These are phyloP conservation scores for Drosophila ficusphila DNA, from an alignment of 1,140 invertebrate species.

Conservation along the genomic window DNA sequence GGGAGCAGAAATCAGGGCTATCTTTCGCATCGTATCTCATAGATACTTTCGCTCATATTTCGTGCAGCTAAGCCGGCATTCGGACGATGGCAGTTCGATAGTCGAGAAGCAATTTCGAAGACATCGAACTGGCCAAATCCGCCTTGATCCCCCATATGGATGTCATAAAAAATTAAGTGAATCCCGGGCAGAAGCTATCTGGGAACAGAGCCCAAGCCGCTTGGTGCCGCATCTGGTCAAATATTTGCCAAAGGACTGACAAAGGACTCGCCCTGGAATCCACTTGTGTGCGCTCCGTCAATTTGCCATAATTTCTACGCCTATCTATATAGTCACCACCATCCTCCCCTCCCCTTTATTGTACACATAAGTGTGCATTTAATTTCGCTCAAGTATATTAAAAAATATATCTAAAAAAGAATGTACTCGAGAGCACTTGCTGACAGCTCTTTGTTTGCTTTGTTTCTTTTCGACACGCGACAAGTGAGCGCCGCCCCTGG, in stretches of 20 bases:
- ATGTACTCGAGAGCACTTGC: slow-evolving; percentile 62
- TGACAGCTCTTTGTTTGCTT: slow-evolving; percentile 72
- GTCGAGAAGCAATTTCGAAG: slow-evolving; percentile 54
- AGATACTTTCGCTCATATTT: slow-evolving; percentile 78
- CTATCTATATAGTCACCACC: slow-evolving; percentile 13
- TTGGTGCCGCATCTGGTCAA: slow-evolving; percentile 75
- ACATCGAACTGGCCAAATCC: slow-evolving; percentile 66
- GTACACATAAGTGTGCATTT: slow-evolving; percentile 69
- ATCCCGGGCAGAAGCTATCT: slow-evolving; percentile 28
- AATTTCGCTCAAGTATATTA: slow-evolving; percentile 74
- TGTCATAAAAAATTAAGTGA: slow-evolving; percentile 79
- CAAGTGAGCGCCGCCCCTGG: slow-evolving; percentile 50
- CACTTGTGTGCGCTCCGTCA: slow-evolving; percentile 69
- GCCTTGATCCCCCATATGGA: slow-evolving; percentile 76
- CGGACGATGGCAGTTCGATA: slow-evolving; percentile 31
- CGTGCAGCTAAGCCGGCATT: slow-evolving; percentile 49
- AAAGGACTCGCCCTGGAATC: slow-evolving; percentile 42
- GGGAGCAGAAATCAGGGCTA: slow-evolving; percentile 3
- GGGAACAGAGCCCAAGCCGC: slow-evolving; percentile 1
- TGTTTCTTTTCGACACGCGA: slow-evolving; percentile 60
- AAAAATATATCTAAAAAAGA: slow-evolving; percentile 52
- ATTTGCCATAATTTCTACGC: slow-evolving; percentile 64
- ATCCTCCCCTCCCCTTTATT: slow-evolving; percentile 7
- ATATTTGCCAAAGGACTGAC: slow-evolving; percentile 74
- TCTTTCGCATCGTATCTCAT: slow-evolving; percentile 46